A percentile compares a stretch with the other conserved stretches of the same genome.
phyloP scores from a whole-genome alignment of 2,113 vertebrate species.

The Cichladusa arquata region DNA sequence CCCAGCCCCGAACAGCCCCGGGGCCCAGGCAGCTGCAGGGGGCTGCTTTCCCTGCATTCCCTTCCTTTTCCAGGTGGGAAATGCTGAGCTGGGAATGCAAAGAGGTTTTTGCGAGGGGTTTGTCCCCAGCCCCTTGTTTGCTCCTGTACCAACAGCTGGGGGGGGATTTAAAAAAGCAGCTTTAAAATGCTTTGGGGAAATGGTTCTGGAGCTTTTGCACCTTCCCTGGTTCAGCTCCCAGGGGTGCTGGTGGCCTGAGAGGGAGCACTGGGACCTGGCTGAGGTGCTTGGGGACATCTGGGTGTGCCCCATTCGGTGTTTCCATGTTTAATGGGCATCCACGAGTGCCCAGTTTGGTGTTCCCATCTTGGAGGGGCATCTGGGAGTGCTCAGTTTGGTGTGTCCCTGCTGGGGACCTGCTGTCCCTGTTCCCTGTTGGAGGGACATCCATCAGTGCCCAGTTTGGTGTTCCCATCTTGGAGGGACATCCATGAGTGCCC shows the following conservation, averaged over 20 bases:
- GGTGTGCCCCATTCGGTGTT: too few species aligned
- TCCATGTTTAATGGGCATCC: too few species aligned
- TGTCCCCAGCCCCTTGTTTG: background rate
- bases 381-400: too few species aligned
- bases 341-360: too few species aligned
- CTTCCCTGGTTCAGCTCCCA: background rate
- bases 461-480: too few species aligned
- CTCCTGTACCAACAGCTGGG: fast-evolving
- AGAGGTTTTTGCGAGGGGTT: background rate
- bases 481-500: too few species aligned
- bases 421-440: too few species aligned
- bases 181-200: fast-evolving
- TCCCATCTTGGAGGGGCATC: too few species aligned
- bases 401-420: too few species aligned
- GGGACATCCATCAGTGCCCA: too few species aligned
- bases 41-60: background rate
- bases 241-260: background rate
- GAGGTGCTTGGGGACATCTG: background rate
- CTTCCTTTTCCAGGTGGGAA: background rate
- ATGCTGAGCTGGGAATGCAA: fast-evolving
- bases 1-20: background rate
- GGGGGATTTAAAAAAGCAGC: background rate
- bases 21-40: background rate
- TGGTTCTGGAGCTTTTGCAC: fast-evolving
- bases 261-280: fast-evolving